phyloP scores from a whole-genome alignment of 2,797 vertebrate genomes.

The Acrossocheilus wenchowensis region DNA sequence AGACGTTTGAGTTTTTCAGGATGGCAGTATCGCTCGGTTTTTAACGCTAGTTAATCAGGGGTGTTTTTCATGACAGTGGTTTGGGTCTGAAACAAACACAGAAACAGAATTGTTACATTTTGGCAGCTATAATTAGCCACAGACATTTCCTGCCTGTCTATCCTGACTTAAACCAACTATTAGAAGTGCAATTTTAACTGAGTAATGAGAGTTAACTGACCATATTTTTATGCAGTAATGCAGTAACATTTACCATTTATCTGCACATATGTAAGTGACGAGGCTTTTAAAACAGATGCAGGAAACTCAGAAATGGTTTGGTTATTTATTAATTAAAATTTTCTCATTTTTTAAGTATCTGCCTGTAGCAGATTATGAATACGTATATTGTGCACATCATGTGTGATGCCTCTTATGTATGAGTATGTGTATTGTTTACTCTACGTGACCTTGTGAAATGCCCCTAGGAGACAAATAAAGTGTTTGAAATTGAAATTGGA shows the following conservation, averaged over 20 bases:
- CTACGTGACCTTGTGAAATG: background rate
- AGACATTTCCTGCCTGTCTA: background rate
- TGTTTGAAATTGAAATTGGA: background rate
- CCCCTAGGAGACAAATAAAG: background rate
- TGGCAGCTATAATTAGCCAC: background rate
- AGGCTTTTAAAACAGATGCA: background rate
- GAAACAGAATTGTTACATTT: background rate
- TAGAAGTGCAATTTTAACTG: background rate
- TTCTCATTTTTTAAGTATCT: no score
- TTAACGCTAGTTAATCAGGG: background rate
- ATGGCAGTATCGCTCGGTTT: background rate
- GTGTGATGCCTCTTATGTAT: background rate
- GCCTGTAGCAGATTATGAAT: background rate
- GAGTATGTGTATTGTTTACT: background rate
- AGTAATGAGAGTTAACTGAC: background rate
- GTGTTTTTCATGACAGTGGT: background rate
- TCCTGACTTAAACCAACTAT: background rate
- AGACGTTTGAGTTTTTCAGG: background rate
- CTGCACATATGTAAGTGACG: background rate
- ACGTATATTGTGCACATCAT: background rate
- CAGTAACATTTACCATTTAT: background rate
- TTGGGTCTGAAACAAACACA: background rate
- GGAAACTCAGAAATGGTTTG: background rate
- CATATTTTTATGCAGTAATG: background rate
- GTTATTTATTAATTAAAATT: no score